A percentile compares a stretch with the other conserved stretches of the same genome.
Evolutionary conservation across 2,113 vertebrate genomes (phyloP).

Genomic region (Calidris pygmaea): DNA sequence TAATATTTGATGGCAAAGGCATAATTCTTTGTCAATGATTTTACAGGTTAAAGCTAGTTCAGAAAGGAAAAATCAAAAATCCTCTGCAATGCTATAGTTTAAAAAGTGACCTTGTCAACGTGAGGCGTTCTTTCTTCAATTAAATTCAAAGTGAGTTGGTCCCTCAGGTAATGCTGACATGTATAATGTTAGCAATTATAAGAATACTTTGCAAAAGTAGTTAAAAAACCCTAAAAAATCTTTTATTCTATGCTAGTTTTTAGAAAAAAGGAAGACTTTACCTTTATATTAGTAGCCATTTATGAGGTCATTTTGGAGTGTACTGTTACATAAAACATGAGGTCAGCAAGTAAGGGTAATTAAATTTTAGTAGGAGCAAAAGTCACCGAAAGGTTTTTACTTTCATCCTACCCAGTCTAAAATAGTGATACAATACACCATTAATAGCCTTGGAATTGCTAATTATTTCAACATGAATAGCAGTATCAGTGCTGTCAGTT

Average conservation of each 20-base stretch:
- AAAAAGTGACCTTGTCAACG: slow-evolving; percentile 77
- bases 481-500: slow-evolving; percentile 65
- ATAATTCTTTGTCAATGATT: slow-evolving; percentile 72
- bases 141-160: slow-evolving; percentile 75
- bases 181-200: slow-evolving; percentile 71
- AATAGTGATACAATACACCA: slow-evolving; percentile 71
- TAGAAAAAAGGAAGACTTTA: slow-evolving; percentile 59
- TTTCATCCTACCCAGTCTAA: slow-evolving; percentile 74
- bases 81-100: slow-evolving; percentile 57
- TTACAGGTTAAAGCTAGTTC: slow-evolving; percentile 72
- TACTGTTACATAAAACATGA: slow-evolving; percentile 80
- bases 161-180: slow-evolving; percentile 64
- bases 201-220: slow-evolving; percentile 72
- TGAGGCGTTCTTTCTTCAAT: slow-evolving; percentile 70
- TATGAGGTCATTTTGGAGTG: slow-evolving; percentile 75
- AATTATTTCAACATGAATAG: slow-evolving; percentile 79
- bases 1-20: slow-evolving; percentile 65
- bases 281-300: slow-evolving; percentile 74
- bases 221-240: slow-evolving; percentile 59
- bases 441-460: slow-evolving; percentile 76
- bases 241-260: slow-evolving; percentile 61
- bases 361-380: slow-evolving; percentile 81
- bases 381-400: slow-evolving; percentile 78
- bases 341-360: slow-evolving; percentile 78
- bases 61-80: slow-evolving; percentile 70